Conservation (phyloP, 2,888 invertebrate genomes). For the Malthinus flaveolus region DNA sequence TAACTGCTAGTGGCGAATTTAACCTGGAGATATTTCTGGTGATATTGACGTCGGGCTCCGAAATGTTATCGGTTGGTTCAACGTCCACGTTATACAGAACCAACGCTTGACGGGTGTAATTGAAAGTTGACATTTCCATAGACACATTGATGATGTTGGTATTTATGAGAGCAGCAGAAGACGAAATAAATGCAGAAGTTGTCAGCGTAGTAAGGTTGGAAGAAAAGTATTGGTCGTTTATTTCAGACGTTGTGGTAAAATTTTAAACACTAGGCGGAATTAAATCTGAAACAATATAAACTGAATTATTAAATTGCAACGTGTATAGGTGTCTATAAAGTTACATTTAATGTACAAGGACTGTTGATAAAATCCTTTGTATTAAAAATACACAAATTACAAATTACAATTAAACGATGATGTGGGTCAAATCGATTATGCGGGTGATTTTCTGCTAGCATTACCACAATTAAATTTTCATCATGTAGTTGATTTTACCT, state of each 20-base stretch:
- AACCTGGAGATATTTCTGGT: conserved; percentile 46
- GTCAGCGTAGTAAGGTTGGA: conserved; percentile 18
- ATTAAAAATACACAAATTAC: not conserved
- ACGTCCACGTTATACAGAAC: conserved; percentile 42
- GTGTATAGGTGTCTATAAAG: too few relatives aligned
- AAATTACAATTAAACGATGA: conserved; percentile 2
- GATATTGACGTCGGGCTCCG: conserved; percentile 46
- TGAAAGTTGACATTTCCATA: conserved; percentile 46
- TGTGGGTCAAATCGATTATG: conserved; percentile 5
- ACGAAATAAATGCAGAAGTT: conserved; percentile 15
- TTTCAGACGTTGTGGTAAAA: conserved; percentile 11
- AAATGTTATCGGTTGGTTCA: conserved; percentile 42
- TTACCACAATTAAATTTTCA: not conserved
- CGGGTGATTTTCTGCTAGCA: not conserved
- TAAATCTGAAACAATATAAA: conserved; percentile 1
- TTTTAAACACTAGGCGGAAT: not conserved
- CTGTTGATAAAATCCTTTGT: too few relatives aligned
- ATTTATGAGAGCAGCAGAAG: conserved; percentile 27
- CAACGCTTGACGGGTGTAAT: conserved; percentile 45
- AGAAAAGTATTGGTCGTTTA: conserved; percentile 11
- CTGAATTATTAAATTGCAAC: not conserved
- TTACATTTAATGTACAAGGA: too few relatives aligned
- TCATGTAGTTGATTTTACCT: not conserved
- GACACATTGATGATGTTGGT: conserved; percentile 44
- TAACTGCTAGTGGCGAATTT: conserved; percentile 54